Conservation (phyloP, 2,888 invertebrate species). For the Ecliptopera silaceata region DNA sequence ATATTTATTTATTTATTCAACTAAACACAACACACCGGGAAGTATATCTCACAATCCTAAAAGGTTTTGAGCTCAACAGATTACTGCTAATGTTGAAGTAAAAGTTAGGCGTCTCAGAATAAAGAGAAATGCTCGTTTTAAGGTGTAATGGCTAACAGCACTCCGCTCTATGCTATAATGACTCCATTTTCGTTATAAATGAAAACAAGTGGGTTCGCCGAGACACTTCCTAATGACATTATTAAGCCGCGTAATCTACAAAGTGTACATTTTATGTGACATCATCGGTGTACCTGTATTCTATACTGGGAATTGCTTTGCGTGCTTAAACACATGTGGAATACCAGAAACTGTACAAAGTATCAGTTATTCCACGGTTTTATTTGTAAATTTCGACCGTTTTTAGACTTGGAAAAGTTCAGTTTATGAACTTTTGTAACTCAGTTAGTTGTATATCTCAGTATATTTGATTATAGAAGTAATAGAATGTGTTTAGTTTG, state of each 20-base stretch:
- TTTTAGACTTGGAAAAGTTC: too few relatives aligned
- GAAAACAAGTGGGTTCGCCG: conserved; percentile 68
- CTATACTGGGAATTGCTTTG: too few relatives aligned
- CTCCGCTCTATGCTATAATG: conserved; percentile 70
- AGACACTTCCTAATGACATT: conserved; percentile 60
- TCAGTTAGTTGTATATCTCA: too few relatives aligned
- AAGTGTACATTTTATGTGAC: conserved; percentile 2
- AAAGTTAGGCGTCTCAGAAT: conserved; percentile 55
- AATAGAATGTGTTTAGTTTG: too few relatives aligned
- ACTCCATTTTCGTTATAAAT: conserved; percentile 65
- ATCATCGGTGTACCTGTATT: too few relatives aligned
- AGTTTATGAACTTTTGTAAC: too few relatives aligned
- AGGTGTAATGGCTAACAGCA: conserved; percentile 64
- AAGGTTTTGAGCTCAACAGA: conserved; percentile 32
- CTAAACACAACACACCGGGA: neutral
- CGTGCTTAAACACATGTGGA: too few relatives aligned
- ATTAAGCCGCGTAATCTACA: conserved; percentile 35
- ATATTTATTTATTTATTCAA: too few relatives aligned
- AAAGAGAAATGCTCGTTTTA: conserved; percentile 63
- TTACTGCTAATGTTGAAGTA: conserved; percentile 42
- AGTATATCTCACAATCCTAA: conserved; percentile 9
- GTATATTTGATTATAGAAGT: too few relatives aligned
- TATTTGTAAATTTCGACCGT: too few relatives aligned
- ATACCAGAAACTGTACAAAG: too few relatives aligned
- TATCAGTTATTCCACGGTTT: too few relatives aligned